Conservation (phyloP, 2,888 invertebrate species). For the Stenurella melanura region DNA sequence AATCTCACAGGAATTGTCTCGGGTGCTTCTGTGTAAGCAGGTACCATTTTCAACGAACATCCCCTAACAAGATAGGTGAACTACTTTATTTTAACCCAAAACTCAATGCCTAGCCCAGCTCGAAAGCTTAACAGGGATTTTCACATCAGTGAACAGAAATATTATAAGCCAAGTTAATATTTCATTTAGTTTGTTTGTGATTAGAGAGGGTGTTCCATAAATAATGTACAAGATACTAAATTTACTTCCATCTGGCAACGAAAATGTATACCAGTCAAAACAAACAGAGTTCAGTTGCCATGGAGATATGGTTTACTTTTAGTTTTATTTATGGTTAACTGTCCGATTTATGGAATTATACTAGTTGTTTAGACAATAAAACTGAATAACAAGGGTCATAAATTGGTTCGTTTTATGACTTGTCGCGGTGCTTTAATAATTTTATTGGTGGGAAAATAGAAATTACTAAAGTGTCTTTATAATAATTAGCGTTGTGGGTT, state of each 20-base stretch:
- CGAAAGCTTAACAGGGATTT: slow-evolving; percentile 36
- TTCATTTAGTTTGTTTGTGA: slow-evolving; percentile 37
- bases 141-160: slow-evolving; percentile 34
- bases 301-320: slow-evolving; percentile 6
- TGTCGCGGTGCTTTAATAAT: not conserved
- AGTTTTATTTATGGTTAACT: slow-evolving; percentile 21
- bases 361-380: slow-evolving; percentile 1
- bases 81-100: slow-evolving; percentile 21
- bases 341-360: slow-evolving; percentile 20
- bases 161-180: slow-evolving; percentile 33
- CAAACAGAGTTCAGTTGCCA: slow-evolving; percentile 16
- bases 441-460: not conserved
- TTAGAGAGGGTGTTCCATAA: slow-evolving; percentile 29
- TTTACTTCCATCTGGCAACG: slow-evolving; percentile 22
- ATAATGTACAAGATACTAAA: slow-evolving; percentile 15
- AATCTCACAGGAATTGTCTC: not conserved
- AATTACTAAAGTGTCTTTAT: not conserved
- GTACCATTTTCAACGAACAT: not conserved
- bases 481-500: not conserved
- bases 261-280: slow-evolving; percentile 25
- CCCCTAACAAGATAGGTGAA: slow-evolving; percentile 2
- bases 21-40: not conserved
- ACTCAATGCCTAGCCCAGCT: not conserved
- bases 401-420: slow-evolving; percentile 11
- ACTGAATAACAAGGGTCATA: not conserved